Conservation (phyloP, 2,797 vertebrate genomes). For the Pangasius mekongensis region DNA sequence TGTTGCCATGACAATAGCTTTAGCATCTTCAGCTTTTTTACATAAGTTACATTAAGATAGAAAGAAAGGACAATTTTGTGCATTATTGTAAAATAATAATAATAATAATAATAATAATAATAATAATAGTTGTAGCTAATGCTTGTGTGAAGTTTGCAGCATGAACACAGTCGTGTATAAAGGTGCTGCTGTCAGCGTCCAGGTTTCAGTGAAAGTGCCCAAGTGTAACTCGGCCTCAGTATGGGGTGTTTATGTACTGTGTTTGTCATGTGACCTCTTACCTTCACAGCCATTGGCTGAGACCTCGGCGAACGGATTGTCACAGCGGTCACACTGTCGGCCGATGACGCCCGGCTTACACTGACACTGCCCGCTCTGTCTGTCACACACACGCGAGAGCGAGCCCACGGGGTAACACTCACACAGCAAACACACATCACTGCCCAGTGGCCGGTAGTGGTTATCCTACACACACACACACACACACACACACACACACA, state of each 20-base stretch:
- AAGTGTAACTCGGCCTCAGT: neutral
- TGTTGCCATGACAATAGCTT: neutral
- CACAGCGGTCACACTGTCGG: conserved; percentile 90
- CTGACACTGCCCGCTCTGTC: conserved; percentile 86
- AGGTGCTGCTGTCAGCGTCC: neutral
- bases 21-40: neutral
- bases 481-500: no score
- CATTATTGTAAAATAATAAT: neutral
- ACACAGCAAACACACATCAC: conserved; percentile 83
- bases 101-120: no score
- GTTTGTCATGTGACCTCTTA: conserved; percentile 60
- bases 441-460: conserved; percentile 82
- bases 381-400: conserved; percentile 86
- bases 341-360: conserved; percentile 95
- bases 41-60: no score
- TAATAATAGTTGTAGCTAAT: neutral
- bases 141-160: no score
- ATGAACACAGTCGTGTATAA: no score
- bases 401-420: conserved; percentile 93
- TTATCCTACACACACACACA: conserved; percentile 80
- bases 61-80: neutral
- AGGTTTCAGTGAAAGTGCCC: neutral
- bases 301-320: conserved; percentile 97
- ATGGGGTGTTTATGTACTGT: no score
- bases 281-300: conserved; percentile 92